Conservation (phyloP, 2,797 vertebrate genomes). For the Clamator glandarius region DNA sequence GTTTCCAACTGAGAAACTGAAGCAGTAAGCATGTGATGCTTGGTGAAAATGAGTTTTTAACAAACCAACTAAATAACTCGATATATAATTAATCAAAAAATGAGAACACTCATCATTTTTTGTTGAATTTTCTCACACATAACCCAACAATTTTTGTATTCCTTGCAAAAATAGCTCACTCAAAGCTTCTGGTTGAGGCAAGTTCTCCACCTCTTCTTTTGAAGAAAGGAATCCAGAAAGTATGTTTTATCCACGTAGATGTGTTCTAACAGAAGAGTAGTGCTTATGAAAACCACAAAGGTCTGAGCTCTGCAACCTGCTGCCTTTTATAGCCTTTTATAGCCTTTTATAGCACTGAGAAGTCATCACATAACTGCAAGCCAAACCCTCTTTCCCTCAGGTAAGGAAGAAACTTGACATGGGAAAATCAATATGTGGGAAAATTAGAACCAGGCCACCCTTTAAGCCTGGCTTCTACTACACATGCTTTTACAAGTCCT, state of each 20-base stretch:
- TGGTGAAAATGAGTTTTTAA: neutral
- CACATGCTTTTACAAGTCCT: neutral
- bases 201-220: neutral
- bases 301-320: neutral
- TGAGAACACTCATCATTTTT: neutral
- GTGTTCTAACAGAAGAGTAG: neutral
- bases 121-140: neutral
- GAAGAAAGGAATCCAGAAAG: neutral
- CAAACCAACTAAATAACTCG: neutral
- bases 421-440: neutral
- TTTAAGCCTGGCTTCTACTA: neutral
- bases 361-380: neutral
- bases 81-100: neutral
- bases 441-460: conserved; percentile 16
- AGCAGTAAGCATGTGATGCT: neutral
- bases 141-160: neutral
- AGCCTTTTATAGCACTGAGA: neutral
- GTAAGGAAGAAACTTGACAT: neutral
- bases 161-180: neutral
- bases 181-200: neutral
- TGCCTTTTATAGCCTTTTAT: neutral
- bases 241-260: fast-evolving
- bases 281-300: neutral
- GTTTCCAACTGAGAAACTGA: neutral
- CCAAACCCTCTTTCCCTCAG: neutral